These are phyloP conservation scores for Hemibagrus guttatus DNA, from an alignment of 2,797 vertebrate species.

Conservation along the genomic window DNA sequence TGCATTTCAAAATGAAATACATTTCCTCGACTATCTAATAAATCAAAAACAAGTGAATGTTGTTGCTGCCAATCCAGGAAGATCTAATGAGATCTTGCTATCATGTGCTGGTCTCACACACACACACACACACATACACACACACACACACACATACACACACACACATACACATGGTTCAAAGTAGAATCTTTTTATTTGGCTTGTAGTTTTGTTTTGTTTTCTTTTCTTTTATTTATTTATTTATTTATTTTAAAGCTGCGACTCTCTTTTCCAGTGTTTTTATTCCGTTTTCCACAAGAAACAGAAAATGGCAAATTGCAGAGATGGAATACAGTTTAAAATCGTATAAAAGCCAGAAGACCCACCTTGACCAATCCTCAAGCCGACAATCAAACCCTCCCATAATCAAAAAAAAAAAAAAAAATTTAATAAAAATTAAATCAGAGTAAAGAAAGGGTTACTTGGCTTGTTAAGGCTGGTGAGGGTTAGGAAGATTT, in stretches of 20 bases:
- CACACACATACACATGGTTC: background rate
- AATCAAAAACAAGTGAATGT: slow-evolving; percentile 80
- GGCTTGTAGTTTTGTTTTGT: too few species aligned
- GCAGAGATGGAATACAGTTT: background rate
- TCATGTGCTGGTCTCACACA: slow-evolving; percentile 50
- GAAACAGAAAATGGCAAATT: background rate
- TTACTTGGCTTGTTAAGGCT: background rate
- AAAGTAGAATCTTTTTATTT: background rate
- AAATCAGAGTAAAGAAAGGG: background rate
- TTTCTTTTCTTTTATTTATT: too few species aligned
- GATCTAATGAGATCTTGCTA: slow-evolving; percentile 68
- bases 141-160: background rate
- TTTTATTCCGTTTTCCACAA: background rate
- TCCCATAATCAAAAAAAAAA: background rate
- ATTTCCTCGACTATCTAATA: slow-evolving; percentile 81
- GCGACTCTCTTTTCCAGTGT: background rate
- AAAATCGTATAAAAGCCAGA: background rate
- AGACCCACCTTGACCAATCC: background rate
- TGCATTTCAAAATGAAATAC: slow-evolving; percentile 79
- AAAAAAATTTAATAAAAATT: background rate
- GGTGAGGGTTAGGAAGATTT: background rate
- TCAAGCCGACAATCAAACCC: background rate
- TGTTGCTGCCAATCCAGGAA: slow-evolving; percentile 73
- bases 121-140: background rate
- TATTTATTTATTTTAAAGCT: background rate